Base-by-base conservation (phyloP, 2,113 vertebrate species). In the Cervus canadensis region DNA sequence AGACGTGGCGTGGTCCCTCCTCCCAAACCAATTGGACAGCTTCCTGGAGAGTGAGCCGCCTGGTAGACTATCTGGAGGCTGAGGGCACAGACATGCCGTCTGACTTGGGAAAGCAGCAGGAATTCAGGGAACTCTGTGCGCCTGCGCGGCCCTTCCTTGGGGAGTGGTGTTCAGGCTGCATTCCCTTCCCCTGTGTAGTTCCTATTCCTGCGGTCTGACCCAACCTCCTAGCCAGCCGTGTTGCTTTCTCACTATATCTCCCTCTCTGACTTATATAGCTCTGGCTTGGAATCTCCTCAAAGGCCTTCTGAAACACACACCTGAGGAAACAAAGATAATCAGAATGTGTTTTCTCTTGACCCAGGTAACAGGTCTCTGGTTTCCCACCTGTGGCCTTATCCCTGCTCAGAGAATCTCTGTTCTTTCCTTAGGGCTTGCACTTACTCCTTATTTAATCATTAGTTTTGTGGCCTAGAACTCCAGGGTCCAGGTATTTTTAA, bases 111-210 rank as follows among this genome's bases (percentile, higher is more conserved):
- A 57, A 56, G 54, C 2, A 9, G 54, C 74, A 50, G 48, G 50
- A 56, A 74, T 52, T 57, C 57, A 43, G 76, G 10, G 59, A 79
- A 59, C 56, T 15, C 0, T 0, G 14, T 0, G 7, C 1, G 3
- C 56, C 48, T 9, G 1, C 1, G 9, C 5, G 23, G 76, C 26
- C 60, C 19, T 76, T 71, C 8, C 1, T 12, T 33, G 79, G 48
- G 59, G 6, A 60, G 28, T 43, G 43, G 28, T 3, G 7, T 36
- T 59, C 71, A 84, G 67, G 15, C 28, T 40, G 26, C 7, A 3
- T 25, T n/a, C 67, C 59, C 48, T 67, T 2, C 5, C 45, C 5
- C 23, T 16, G 3, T 1, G 0, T 4, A 3, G 33, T 67, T 30
- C 6, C 36, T 56, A 12, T 71, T 19, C n/a, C 30, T 67, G 2